Base-by-base conservation (phyloP, 92 coral and sea anemone genomes). In the Parazoanthus darwini region DNA sequence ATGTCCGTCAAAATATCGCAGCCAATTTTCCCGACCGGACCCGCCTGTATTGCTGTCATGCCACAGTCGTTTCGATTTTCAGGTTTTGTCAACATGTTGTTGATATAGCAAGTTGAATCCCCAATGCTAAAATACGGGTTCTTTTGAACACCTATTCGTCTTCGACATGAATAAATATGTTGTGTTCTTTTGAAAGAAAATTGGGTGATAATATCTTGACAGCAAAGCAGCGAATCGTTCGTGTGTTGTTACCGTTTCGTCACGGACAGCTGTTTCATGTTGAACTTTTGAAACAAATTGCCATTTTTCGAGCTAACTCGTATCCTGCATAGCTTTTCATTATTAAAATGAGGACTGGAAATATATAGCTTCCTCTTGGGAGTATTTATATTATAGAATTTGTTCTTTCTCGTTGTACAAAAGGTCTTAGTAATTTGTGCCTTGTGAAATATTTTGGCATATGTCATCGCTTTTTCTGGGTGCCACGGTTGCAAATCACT, bases 111-210 rank as follows among this genome's bases (percentile, higher is more conserved):
- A 86, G 82, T 86, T 82, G 88, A 83, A 92, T 80, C 90, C 77
- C 90, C 88, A 89, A 83, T 44, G 81, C 89, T 56, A 78, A 43
- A 73, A 43, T 72, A 68, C 68, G 91, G 86, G 91, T 65, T 74
- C 86, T 75, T 80, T 81, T 82, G 74, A 84, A 71, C 35, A 78
- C 75, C 85, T 58, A 70, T 70, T 84, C 79, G 78, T 26, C 68
- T 74, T 84, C 79, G 79, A 89, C 94, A 93, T 95, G 98, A 95
- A 95, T 95, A 93, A 95, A 93, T 91, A 94, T 93, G 90, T 92
- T 86, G 93, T 92, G 89, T 93, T 91, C 92, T 88, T 94, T 95
- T 93, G 92, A 89, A 91, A 91, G 94, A 92, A 94, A 90, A 92
- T 91, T 89, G 90, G 88, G 92, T 87, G 98, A 95, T 95, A 93